Base-by-base conservation (phyloP, 2,113 vertebrate genomes). In the Charina bottae region DNA sequence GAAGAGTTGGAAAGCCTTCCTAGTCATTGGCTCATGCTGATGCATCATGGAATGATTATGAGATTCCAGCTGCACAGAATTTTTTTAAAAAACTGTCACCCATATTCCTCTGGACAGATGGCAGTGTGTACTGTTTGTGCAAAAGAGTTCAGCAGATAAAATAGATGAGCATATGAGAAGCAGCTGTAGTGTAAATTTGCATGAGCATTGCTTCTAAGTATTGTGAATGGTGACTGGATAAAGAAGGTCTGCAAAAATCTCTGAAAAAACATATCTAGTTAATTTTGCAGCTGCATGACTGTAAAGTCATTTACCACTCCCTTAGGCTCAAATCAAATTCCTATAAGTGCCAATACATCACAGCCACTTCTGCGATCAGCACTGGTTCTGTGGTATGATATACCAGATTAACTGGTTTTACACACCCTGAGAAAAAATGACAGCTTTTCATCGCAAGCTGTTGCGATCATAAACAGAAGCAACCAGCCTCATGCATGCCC, bases 331-430 rank as follows among this genome's bases (percentile, higher is more conserved):
- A 58, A 93, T 4, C 88, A 92, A 58, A 94, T 92, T 87, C 92
- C 83, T 62, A 92, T 90, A 33, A 54, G 89, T 46, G 68, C 87
- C 89, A 93, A 13, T 90, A 87, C 24, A 2, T 93, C 91, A 68
- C 10, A 1, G 93, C 87, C 84, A 88, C 90, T 91, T 92, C 88
- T 88, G 54, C 17, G 78, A 93, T 85, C 89, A 85, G 3, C 89
- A 87, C 95, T 46, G 92, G 94, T 95, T 97, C 94, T 0, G 0
- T 78, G n/a, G 93, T 95, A 94, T 0, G 83, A 93, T 86, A 49
- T 94, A 96, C 97, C 88, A 85, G 98, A 3, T 0, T 89, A 98
- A 98, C 98, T 94, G 97, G 98, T 98, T 98, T 94, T 95, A 96
- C 97, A 97, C 94, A 15, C 97, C 97, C 96, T 95, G 95, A 94